A percentile compares a stretch with the other conserved stretches of the same genome.
Evolutionary conservation across 2,113 vertebrate species (phyloP).

Genomic region (Alexandromys fortis): DNA sequence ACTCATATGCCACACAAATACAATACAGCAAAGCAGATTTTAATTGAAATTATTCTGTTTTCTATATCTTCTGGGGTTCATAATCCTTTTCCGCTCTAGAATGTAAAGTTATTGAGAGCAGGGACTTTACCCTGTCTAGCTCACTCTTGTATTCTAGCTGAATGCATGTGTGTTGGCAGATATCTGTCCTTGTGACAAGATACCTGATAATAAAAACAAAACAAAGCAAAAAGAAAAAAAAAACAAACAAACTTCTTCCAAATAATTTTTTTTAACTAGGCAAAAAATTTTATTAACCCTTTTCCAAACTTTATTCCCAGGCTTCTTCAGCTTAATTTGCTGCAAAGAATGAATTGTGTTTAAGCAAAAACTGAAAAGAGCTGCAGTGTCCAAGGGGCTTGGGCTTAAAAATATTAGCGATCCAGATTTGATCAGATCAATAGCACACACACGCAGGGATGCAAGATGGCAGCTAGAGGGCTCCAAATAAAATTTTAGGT

Average conservation of each 20-base stretch:
- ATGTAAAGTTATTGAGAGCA: neutral
- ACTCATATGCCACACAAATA: neutral
- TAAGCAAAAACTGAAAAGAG: no score
- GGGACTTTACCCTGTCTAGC: neutral
- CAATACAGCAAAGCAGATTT: neutral
- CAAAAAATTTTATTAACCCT: no score
- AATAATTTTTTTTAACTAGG: neutral
- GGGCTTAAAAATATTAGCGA: no score
- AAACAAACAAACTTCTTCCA: neutral
- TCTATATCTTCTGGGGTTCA: neutral
- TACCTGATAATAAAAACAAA: neutral
- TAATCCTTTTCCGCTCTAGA: rapidly evolving
- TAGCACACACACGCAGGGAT: no score
- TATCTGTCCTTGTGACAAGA: neutral
- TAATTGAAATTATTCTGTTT: neutral
- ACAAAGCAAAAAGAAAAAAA: neutral
- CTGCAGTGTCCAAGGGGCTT: no score
- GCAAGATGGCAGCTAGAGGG: no score
- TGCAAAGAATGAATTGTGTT: no score
- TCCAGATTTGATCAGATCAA: no score
- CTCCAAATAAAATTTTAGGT: neutral
- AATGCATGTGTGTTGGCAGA: neutral
- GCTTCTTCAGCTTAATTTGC: no score
- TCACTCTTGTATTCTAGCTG: neutral
- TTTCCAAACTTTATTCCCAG: no score